A percentile compares a stretch with the other conserved stretches of the same genome.
These are phyloP conservation scores for Plagiodera versicolora DNA, from an alignment of 2,888 invertebrate genomes.

Conservation along the genomic window DNA sequence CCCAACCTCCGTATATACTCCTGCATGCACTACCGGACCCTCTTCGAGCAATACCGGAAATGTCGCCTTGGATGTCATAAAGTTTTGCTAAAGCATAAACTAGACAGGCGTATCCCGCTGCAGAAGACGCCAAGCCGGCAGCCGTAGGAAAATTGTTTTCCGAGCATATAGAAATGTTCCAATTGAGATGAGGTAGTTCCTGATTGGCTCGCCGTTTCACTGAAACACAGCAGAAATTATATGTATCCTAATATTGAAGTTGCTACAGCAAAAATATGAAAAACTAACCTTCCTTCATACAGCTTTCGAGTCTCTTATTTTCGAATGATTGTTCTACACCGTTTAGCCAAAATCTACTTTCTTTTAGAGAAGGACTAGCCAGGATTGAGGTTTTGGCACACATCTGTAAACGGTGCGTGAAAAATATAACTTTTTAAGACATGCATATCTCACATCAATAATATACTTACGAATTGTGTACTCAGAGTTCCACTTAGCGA, in stretches of 20 bases:
- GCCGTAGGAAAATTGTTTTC: slow-evolving; percentile 98
- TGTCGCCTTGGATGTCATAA: slow-evolving; percentile 72
- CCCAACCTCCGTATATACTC: slow-evolving; percentile 90
- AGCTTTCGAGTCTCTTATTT: slow-evolving; percentile 74
- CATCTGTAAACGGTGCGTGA: slow-evolving; percentile 60
- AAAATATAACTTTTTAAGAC: neutral
- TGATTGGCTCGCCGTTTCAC: slow-evolving; percentile 56
- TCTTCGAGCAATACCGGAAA: slow-evolving; percentile 77
- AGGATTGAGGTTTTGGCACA: slow-evolving; percentile 89
- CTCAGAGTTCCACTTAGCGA: slow-evolving; percentile 91
- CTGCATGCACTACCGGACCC: slow-evolving; percentile 97
- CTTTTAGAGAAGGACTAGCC: slow-evolving; percentile 69
- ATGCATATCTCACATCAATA: slow-evolving; percentile 5
- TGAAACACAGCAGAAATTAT: slow-evolving; percentile 44
- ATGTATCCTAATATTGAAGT: too few species aligned
- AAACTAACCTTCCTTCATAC: slow-evolving; percentile 66
- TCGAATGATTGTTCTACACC: slow-evolving; percentile 75
- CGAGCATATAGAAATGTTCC: slow-evolving; percentile 82
- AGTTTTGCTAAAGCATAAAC: slow-evolving; percentile 77
- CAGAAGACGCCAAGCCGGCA: slow-evolving; percentile 96
- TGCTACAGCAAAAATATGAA: too few species aligned
- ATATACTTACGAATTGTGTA: slow-evolving; percentile 73
- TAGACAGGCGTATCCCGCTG: slow-evolving; percentile 96
- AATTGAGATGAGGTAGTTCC: slow-evolving; percentile 56
- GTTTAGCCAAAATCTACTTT: slow-evolving; percentile 88